A percentile compares a stretch with the other conserved stretches of the same genome.
phyloP scores from a whole-genome alignment of 1,140 invertebrate genomes.

The Armadillidium nasatum region DNA sequence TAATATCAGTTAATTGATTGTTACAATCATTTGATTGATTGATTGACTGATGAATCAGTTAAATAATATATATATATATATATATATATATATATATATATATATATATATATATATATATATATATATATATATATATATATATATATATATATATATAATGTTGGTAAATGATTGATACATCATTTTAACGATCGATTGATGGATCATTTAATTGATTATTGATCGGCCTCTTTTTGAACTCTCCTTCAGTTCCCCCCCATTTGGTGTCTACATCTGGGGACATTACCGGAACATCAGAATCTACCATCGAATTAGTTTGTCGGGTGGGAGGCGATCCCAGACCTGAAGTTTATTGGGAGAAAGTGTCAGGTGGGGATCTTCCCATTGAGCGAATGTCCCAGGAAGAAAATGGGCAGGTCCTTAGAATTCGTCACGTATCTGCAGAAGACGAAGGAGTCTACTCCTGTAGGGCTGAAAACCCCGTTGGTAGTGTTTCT shows the following conservation, averaged over 20 bases:
- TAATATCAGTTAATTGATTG: too few relatives aligned
- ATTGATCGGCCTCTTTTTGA: background rate
- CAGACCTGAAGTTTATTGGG: slow-evolving; percentile 80
- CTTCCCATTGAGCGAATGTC: slow-evolving; percentile 68
- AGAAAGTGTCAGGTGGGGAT: slow-evolving; percentile 62
- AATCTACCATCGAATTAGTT: slow-evolving; percentile 75
- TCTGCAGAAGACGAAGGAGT: slow-evolving; percentile 70
- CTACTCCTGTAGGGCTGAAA: slow-evolving; percentile 75
- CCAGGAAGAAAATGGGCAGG: slow-evolving; percentile 67
- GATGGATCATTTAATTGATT: too few relatives aligned
- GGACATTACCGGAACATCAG: slow-evolving; percentile 66
- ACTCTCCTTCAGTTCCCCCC: slow-evolving; percentile 31
- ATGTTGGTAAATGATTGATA: background rate
- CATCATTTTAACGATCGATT: too few relatives aligned
- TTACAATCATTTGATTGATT: too few relatives aligned
- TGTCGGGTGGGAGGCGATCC: slow-evolving; percentile 87
- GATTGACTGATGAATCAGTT: too few relatives aligned
- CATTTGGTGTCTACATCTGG: slow-evolving; percentile 43
- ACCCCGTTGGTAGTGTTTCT: slow-evolving; percentile 68
- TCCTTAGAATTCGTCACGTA: slow-evolving; percentile 66
- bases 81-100: too few relatives aligned
- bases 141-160: slow-evolving; percentile 1
- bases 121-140: slow-evolving; percentile 7
- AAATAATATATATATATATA: too few relatives aligned
- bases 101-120: too few relatives aligned